A percentile compares a stretch with the other conserved stretches of the same genome.
phyloP scores from a whole-genome alignment of 2,113 vertebrate genomes.

The Quiscalus mexicanus region DNA sequence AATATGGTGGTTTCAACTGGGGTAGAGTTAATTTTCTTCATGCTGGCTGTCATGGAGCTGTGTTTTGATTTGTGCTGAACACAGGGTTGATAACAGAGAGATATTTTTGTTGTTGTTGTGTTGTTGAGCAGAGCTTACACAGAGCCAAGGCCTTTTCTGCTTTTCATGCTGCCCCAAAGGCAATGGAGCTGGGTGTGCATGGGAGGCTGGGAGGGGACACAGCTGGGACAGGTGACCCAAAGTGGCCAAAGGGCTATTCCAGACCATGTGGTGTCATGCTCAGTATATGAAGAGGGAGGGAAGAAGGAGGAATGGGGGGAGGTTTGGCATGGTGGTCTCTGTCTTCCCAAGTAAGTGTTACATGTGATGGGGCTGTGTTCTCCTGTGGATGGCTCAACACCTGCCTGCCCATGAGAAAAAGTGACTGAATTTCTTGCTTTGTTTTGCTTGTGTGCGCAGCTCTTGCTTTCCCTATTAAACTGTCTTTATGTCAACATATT shows the following conservation, averaged over 20 bases:
- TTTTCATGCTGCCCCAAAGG: accelerated
- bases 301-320: background rate
- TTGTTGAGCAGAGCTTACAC: background rate
- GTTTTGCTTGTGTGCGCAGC: background rate
- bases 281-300: accelerated
- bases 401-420: background rate
- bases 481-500: background rate
- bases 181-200: background rate
- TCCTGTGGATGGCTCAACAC: background rate
- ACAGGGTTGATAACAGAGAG: accelerated
- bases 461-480: background rate
- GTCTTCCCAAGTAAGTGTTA: background rate
- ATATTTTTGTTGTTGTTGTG: background rate
- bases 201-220: background rate
- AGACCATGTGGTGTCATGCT: background rate
- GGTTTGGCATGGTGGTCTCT: accelerated
- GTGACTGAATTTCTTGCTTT: background rate
- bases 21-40: background rate
- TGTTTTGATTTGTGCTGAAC: background rate
- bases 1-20: background rate
- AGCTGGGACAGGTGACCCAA: background rate
- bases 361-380: accelerated
- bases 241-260: background rate
- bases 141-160: background rate
- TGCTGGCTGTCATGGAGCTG: accelerated